Percentiles rank a stretch among this genome's conserved stretches.
These are phyloP conservation scores for Zele albiditarsus DNA, from an alignment of 2,888 invertebrate species.

Conservation along the genomic window DNA sequence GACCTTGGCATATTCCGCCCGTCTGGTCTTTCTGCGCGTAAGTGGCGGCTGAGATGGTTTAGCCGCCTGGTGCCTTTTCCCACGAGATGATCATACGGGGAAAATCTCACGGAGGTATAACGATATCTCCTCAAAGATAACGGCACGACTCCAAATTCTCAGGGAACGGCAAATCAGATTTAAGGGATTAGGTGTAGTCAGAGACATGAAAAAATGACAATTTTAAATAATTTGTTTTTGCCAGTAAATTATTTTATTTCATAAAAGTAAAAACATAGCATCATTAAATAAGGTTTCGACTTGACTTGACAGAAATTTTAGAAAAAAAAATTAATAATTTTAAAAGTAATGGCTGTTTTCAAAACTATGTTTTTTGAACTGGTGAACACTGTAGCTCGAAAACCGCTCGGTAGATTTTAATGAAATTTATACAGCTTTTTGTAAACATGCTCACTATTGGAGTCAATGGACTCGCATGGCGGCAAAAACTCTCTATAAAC, in stretches of 20 bases:
- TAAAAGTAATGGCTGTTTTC: not conserved
- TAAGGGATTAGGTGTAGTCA: slow-evolving; percentile 8
- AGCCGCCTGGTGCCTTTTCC: not conserved
- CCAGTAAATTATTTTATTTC: slow-evolving; percentile 18
- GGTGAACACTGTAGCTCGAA: no score
- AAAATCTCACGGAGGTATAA: not conserved
- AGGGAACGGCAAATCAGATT: not conserved
- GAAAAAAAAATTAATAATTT: not conserved
- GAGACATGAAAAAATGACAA: slow-evolving; percentile 6
- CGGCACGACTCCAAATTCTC: not conserved
- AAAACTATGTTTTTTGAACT: no score
- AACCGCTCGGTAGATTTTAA: no score
- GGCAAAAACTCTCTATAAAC: no score
- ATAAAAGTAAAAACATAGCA: slow-evolving; percentile 8
- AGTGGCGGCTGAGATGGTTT: not conserved
- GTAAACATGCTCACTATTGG: no score
- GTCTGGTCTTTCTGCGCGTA: slow-evolving; percentile 21
- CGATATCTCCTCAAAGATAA: not conserved
- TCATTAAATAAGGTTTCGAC: not conserved
- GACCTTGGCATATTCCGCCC: slow-evolving; percentile 41
- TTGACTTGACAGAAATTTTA: not conserved
- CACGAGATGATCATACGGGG: not conserved
- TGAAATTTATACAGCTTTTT: no score
- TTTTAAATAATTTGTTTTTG: slow-evolving; percentile 6
- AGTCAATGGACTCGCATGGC: no score